Evolutionary conservation across 2,888 invertebrate species (phyloP).

Genomic region (Epistrophe eligans): DNA sequence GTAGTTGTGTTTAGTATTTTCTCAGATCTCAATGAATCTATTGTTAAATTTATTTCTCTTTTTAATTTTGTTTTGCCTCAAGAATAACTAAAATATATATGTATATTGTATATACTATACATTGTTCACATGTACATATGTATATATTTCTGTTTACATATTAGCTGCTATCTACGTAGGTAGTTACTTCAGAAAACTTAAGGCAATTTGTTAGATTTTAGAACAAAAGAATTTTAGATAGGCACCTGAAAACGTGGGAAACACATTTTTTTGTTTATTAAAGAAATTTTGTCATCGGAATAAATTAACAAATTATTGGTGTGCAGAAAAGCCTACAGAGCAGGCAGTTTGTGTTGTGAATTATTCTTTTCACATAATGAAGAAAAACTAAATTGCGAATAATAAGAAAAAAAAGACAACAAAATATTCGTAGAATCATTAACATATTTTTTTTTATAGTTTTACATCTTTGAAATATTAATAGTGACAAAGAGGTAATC

Average conservation of each 20-base stretch:
- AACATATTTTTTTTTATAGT: not conserved
- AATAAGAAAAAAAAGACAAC: not conserved
- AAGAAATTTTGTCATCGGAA: not conserved
- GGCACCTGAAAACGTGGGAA: slow-evolving; percentile 7
- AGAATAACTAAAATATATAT: not conserved
- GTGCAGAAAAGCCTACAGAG: not conserved
- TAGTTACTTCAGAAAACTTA: not conserved
- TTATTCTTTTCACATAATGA: not conserved
- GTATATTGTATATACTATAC: too few species aligned
- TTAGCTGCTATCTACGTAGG: not conserved
- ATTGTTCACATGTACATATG: too few species aligned
- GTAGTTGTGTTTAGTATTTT: not conserved
- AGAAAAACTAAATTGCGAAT: not conserved
- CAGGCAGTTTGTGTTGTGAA: not conserved
- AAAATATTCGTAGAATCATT: not conserved
- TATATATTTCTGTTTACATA: not conserved
- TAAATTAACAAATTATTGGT: not conserved
- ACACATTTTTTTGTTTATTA: not conserved
- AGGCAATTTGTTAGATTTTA: not conserved
- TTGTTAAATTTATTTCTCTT: slow-evolving; percentile 5
- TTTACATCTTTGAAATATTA: not conserved
- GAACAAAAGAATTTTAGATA: slow-evolving; percentile 8
- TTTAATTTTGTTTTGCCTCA: not conserved
- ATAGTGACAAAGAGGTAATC: too few species aligned
- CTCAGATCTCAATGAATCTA: slow-evolving; percentile 14